A percentile compares a stretch with the other conserved stretches of the same genome.
Conservation (phyloP, 2,888 invertebrate species). For the Oscheius myriophilus region DNA sequence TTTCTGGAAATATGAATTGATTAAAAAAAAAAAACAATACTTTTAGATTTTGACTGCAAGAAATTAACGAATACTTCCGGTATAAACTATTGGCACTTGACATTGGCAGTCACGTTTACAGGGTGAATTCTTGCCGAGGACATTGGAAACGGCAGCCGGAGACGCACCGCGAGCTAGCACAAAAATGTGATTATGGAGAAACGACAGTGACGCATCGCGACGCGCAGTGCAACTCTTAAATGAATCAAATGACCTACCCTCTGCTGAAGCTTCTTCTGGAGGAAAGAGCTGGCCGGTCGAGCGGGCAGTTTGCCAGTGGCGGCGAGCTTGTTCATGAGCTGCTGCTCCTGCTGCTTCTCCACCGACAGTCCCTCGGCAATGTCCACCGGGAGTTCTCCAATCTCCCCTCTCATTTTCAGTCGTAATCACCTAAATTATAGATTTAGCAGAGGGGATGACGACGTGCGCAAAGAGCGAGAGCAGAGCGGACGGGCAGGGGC, state of each 20-base stretch:
- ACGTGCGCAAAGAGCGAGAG: neutral
- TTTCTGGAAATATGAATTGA: slow-evolving; percentile 79
- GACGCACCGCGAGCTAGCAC: no score
- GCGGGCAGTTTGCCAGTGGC: slow-evolving; percentile 67
- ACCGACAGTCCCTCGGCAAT: slow-evolving; percentile 47
- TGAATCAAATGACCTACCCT: no score
- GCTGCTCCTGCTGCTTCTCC: slow-evolving; percentile 68
- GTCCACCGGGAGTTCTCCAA: slow-evolving; percentile 48
- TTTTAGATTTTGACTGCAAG: no score
- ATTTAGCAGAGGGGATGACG: neutral
- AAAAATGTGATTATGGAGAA: no score
- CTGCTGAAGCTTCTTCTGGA: slow-evolving; percentile 69
- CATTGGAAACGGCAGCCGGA: no score
- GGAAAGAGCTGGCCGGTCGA: slow-evolving; percentile 64
- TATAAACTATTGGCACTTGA: no score
- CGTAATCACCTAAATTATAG: slow-evolving; percentile 29
- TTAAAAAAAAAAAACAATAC: slow-evolving; percentile 3
- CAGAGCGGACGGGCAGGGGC: slow-evolving; percentile 4
- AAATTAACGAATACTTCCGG: no score
- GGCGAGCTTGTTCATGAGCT: slow-evolving; percentile 63
- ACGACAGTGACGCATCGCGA: no score
- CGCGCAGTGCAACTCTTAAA: no score
- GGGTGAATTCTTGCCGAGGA: no score
- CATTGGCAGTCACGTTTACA: no score
- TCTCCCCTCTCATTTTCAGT: slow-evolving; percentile 53